Evolutionary conservation across 2,888 invertebrate species (phyloP).

Genomic region (Metalampra italica): DNA sequence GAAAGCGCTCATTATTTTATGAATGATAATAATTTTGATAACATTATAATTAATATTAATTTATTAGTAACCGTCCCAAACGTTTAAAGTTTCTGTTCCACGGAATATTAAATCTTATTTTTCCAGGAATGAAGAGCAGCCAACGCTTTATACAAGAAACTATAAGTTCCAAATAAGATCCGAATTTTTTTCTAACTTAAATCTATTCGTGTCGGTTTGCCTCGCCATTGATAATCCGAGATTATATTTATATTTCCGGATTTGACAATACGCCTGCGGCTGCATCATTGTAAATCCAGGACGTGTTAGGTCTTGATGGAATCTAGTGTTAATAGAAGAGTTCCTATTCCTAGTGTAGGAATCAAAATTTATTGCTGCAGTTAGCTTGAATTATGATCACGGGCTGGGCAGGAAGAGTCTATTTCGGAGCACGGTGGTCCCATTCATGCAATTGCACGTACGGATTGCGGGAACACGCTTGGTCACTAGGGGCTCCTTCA

Average conservation of each 20-base stretch:
- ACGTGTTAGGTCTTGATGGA: background rate
- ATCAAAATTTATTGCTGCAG: slow-evolving; percentile 20
- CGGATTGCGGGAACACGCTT: slow-evolving; percentile 17
- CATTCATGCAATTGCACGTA: slow-evolving; percentile 20
- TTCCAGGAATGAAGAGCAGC: too few species aligned
- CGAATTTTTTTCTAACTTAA: too few species aligned
- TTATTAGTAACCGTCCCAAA: too few species aligned
- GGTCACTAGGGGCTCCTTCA: background rate
- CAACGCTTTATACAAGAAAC: too few species aligned
- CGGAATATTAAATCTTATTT: too few species aligned
- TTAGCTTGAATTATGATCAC: slow-evolving; percentile 14
- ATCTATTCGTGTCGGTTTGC: too few species aligned
- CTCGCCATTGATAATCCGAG: too few species aligned
- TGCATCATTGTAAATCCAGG: background rate
- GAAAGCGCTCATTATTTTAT: slow-evolving; percentile 20
- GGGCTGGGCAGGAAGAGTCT: slow-evolving; percentile 40
- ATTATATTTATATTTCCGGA: too few species aligned
- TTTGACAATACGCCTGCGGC: too few species aligned
- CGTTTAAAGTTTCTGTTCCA: too few species aligned
- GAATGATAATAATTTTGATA: background rate
- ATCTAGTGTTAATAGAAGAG: background rate
- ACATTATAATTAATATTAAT: slow-evolving; percentile 5
- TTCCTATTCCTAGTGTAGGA: slow-evolving; percentile 1
- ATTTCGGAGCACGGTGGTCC: slow-evolving; percentile 33
- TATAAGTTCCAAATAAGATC: too few species aligned